Percentiles rank a stretch among this genome's conserved stretches.
phyloP scores from a whole-genome alignment of 2,113 vertebrate species.

The Murina feae region DNA sequence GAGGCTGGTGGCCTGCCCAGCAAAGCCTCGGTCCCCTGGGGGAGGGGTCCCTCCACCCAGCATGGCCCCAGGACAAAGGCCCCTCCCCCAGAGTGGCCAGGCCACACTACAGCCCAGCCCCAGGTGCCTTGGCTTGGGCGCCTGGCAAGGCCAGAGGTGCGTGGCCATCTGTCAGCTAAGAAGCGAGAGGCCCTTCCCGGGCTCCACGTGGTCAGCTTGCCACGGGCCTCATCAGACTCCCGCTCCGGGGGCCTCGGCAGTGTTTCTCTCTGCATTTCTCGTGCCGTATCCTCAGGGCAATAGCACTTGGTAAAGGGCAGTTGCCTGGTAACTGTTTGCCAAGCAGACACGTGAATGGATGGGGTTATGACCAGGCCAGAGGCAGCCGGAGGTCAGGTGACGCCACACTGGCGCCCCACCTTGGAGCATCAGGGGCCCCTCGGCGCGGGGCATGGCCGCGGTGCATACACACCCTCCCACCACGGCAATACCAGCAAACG shows the following conservation, averaged over 20 bases:
- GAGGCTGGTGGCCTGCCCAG: neutral
- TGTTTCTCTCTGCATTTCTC: no score
- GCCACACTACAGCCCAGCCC: neutral
- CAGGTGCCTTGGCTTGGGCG: neutral
- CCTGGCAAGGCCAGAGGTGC: neutral
- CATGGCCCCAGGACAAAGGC: neutral
- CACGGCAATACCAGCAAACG: no score
- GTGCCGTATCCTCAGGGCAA: no score
- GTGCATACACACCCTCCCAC: accelerated
- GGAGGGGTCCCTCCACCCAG: neutral
- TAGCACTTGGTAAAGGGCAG: neutral
- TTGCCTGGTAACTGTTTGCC: neutral
- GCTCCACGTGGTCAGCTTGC: neutral
- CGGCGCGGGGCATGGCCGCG: accelerated
- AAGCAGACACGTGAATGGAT: accelerated
- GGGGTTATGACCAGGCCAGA: accelerated
- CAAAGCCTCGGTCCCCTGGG: neutral
- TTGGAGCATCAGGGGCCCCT: neutral
- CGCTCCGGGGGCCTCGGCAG: neutral
- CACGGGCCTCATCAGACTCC: neutral
- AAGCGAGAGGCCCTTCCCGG: neutral
- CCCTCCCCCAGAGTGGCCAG: neutral
- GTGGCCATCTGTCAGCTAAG: neutral
- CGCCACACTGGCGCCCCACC: neutral
- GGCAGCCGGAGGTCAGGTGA: no score